These are phyloP conservation scores for Neosalanx taihuensis DNA, from an alignment of 2,797 vertebrate genomes.

Conservation along the genomic window DNA sequence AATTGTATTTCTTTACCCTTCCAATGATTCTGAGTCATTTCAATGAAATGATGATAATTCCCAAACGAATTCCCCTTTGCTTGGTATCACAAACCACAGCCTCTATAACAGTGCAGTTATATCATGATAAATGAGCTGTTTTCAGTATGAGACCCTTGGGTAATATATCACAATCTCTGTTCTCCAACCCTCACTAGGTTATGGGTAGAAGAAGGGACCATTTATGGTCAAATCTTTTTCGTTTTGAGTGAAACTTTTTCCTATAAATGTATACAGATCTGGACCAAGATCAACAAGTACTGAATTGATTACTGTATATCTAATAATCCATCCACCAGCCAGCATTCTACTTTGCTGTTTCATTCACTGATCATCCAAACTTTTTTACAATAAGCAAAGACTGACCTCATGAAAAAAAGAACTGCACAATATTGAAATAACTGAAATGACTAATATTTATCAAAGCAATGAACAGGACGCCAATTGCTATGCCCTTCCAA, in stretches of 20 bases:
- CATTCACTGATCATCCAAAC: constrained; percentile 31
- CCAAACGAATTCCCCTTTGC: constrained; percentile 2
- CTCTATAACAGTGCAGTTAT: constrained; percentile 27
- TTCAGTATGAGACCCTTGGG: constrained; percentile 24
- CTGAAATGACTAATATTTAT: not conserved
- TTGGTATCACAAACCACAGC: constrained; percentile 9
- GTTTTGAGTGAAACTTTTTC: constrained; percentile 36
- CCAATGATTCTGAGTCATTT: not conserved
- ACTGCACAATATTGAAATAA: too few relatives aligned
- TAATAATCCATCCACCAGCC: constrained; percentile 37
- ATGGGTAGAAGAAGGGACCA: constrained; percentile 35
- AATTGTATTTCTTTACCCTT: not conserved
- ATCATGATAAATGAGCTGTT: constrained; percentile 34
- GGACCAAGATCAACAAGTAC: constrained; percentile 36
- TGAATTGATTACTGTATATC: constrained; percentile 38
- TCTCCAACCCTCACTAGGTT: constrained; percentile 48
- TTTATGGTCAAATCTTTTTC: constrained; percentile 55
- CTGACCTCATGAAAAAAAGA: not conserved
- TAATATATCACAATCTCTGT: constrained; percentile 30
- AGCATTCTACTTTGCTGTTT: constrained; percentile 43
- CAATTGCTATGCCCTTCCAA: not conserved
- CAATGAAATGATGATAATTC: constrained; percentile 13
- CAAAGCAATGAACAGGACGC: not conserved
- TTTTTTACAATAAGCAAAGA: constrained; percentile 35
- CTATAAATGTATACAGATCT: constrained; percentile 49